phyloP scores from a whole-genome alignment of 2,888 invertebrate species.

The Subacronicta megacephala region DNA sequence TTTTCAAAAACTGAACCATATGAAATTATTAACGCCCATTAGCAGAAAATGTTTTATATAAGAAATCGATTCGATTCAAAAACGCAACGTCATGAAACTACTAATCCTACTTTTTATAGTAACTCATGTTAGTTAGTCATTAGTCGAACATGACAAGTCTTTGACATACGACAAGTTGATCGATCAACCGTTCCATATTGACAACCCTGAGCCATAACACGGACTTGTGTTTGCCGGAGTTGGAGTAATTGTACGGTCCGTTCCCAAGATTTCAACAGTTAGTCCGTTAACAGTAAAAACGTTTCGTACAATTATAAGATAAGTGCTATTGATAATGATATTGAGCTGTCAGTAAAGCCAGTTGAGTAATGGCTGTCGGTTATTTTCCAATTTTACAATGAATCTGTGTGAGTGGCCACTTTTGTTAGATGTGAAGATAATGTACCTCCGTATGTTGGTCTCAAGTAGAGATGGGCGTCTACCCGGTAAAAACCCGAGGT shows the following conservation, averaged over 20 bases:
- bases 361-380: slow-evolving; percentile 47
- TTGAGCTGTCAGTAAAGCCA: slow-evolving; percentile 54
- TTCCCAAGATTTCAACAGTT: slow-evolving; percentile 61
- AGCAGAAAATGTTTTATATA: background rate
- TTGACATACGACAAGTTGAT: slow-evolving; percentile 34
- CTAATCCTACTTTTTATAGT: slow-evolving; percentile 13
- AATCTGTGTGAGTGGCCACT: slow-evolving; percentile 43
- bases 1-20: background rate
- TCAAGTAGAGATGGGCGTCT: too few relatives aligned
- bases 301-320: slow-evolving; percentile 71
- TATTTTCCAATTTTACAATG: slow-evolving; percentile 57
- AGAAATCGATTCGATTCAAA: slow-evolving; percentile 3
- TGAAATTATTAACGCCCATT: background rate
- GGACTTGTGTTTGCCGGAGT: slow-evolving; percentile 33
- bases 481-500: too few relatives aligned
- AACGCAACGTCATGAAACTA: slow-evolving; percentile 5
- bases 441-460: slow-evolving; percentile 39
- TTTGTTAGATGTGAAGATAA: slow-evolving; percentile 56
- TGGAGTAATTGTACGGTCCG: slow-evolving; percentile 53
- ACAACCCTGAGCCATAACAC: slow-evolving; percentile 43
- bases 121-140: slow-evolving; percentile 29
- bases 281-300: slow-evolving; percentile 64
- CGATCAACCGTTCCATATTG: slow-evolving; percentile 29
- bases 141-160: slow-evolving; percentile 23
- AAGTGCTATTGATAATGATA: slow-evolving; percentile 64